Conservation (phyloP, 1,140 invertebrate genomes). For the Carposina sasakii region DNA sequence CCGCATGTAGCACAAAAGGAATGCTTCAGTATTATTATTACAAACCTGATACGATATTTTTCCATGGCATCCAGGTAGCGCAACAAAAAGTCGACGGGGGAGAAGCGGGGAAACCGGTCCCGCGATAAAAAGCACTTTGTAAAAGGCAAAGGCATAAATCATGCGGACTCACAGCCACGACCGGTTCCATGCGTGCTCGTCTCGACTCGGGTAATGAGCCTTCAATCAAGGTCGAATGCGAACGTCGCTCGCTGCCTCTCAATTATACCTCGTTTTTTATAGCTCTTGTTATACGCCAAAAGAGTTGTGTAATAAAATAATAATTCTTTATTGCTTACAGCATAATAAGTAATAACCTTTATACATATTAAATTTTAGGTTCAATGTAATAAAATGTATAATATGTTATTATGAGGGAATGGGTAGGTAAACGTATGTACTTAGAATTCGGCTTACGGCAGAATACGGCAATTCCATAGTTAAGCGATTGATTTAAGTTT, state of each 20-base stretch:
- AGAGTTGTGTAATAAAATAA: too few species aligned
- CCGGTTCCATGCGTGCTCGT: slow-evolving; percentile 47
- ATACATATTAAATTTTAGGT: too few species aligned
- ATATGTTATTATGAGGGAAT: too few species aligned
- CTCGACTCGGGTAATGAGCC: slow-evolving; percentile 55
- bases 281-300: too few species aligned
- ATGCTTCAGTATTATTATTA: slow-evolving; percentile 69
- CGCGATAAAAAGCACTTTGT: slow-evolving; percentile 49
- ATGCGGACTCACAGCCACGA: slow-evolving; percentile 56
- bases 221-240: slow-evolving; percentile 66
- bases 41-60: slow-evolving; percentile 63
- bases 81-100: slow-evolving; percentile 45
- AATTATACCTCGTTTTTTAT: slow-evolving; percentile 35
- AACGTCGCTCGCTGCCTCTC: slow-evolving; percentile 25
- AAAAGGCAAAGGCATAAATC: slow-evolving; percentile 60
- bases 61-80: slow-evolving; percentile 59
- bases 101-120: slow-evolving; percentile 54
- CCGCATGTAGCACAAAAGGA: slow-evolving; percentile 65
- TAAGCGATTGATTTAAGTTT: too few species aligned
- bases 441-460: too few species aligned
- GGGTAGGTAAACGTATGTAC: too few species aligned
- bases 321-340: too few species aligned
- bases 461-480: too few species aligned
- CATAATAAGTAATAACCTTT: too few species aligned
- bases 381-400: too few species aligned